Evolutionary conservation across 2,888 invertebrate genomes (phyloP).

Genomic region (Rotaria magnacalcarata): DNA sequence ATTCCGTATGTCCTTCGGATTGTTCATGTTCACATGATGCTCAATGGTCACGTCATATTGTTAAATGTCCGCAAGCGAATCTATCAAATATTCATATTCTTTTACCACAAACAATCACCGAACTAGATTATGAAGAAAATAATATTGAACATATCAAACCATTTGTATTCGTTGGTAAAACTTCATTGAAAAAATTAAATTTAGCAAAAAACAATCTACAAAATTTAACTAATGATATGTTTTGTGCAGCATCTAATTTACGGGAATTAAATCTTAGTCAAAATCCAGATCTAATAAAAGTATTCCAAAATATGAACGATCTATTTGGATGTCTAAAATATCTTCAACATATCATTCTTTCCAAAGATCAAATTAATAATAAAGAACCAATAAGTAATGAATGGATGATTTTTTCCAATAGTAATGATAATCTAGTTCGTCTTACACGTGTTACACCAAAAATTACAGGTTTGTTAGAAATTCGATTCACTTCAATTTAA

Average conservation of each 20-base stretch:
- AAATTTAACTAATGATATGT: background rate
- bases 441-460: background rate
- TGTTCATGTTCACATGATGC: conserved; percentile 32
- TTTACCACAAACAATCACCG: conserved; percentile 5
- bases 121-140: conserved; percentile 18
- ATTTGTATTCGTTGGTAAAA: conserved; percentile 26
- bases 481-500: too few species aligned
- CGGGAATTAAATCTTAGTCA: background rate
- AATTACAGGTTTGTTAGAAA: background rate
- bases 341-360: background rate
- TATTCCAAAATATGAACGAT: background rate
- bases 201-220: background rate
- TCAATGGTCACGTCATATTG: conserved; percentile 21
- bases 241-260: conserved; percentile 6
- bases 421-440: background rate
- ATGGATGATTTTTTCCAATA: background rate
- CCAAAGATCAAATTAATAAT: background rate
- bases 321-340: background rate
- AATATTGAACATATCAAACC: background rate
- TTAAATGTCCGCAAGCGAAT: background rate
- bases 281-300: background rate
- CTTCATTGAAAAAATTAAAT: background rate
- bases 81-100: conserved; percentile 7
- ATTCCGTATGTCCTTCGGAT: background rate
- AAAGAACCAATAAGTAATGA: background rate